phyloP scores from a whole-genome alignment of 2,797 vertebrate genomes.

The Staurois parvus region DNA sequence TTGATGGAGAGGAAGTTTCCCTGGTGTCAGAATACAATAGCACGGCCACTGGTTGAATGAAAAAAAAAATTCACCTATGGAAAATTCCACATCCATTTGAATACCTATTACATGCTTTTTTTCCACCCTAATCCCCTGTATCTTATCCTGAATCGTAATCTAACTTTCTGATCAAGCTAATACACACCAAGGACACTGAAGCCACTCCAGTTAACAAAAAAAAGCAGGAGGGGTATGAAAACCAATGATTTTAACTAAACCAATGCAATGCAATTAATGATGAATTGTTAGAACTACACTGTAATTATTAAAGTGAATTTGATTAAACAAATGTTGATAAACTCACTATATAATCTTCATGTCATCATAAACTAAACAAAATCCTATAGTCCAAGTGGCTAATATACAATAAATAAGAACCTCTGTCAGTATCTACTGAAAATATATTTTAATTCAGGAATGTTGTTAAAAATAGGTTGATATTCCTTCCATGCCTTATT shows the following conservation, averaged over 20 bases:
- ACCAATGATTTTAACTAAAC: too few relatives aligned
- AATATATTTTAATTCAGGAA: too few relatives aligned
- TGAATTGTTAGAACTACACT: not conserved
- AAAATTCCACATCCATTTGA: too few relatives aligned
- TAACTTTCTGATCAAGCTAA: not conserved
- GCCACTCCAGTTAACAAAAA: too few relatives aligned
- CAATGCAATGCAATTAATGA: not conserved
- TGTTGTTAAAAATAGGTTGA: not conserved
- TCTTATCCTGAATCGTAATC: not conserved
- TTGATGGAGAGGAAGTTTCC: too few relatives aligned
- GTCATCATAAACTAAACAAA: not conserved
- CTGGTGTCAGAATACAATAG: too few relatives aligned
- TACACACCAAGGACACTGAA: not conserved
- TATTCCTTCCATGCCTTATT: not conserved
- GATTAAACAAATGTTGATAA: not conserved
- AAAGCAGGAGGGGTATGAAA: too few relatives aligned
- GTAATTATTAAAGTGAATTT: not conserved
- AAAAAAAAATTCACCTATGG: too few relatives aligned
- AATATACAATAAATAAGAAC: not conserved
- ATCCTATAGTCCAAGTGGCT: not conserved
- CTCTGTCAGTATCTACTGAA: too few relatives aligned
- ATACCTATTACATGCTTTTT: too few relatives aligned
- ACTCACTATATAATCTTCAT: not conserved
- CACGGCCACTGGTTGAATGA: too few relatives aligned
- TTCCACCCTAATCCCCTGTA: too few relatives aligned